Conservation (phyloP, 2,113 vertebrate species). For the Apaloderma vittatum region DNA sequence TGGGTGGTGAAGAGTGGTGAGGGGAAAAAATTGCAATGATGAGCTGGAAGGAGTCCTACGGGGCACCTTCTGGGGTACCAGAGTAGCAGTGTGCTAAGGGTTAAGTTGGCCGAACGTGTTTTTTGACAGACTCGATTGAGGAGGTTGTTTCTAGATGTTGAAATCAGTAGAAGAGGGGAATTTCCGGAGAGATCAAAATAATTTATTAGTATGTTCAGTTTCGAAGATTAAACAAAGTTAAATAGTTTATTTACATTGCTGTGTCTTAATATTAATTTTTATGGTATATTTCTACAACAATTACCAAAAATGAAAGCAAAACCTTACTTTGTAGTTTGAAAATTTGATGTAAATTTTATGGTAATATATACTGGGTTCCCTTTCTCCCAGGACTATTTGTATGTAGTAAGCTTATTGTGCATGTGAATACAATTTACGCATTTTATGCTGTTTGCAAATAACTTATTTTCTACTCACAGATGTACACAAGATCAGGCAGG, state of each 20-base stretch:
- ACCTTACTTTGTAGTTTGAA: background rate
- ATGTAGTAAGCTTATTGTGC: background rate
- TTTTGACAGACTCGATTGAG: background rate
- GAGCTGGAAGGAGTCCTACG: background rate
- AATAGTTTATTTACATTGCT: background rate
- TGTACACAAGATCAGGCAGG: background rate
- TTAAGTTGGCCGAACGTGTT: background rate
- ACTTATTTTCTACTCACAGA: background rate
- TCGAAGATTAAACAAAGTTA: background rate
- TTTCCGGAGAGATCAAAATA: background rate
- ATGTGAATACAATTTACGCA: background rate
- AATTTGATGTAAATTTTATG: background rate
- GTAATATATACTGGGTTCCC: background rate
- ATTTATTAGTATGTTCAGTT: background rate
- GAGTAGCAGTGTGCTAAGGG: background rate
- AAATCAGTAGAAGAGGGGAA: background rate
- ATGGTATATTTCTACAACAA: background rate
- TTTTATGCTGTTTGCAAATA: conserved; percentile 6
- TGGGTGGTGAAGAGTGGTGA: background rate
- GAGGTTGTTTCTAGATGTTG: background rate
- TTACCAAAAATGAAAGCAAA: conserved; percentile 5
- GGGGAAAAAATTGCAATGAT: background rate
- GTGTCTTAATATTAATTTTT: background rate
- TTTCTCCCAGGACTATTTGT: background rate
- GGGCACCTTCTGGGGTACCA: background rate